Evolutionary conservation across 2,888 invertebrate genomes (phyloP), one percentile per base, ranked within the genome.

Genomic region (Nomada flava): DNA sequence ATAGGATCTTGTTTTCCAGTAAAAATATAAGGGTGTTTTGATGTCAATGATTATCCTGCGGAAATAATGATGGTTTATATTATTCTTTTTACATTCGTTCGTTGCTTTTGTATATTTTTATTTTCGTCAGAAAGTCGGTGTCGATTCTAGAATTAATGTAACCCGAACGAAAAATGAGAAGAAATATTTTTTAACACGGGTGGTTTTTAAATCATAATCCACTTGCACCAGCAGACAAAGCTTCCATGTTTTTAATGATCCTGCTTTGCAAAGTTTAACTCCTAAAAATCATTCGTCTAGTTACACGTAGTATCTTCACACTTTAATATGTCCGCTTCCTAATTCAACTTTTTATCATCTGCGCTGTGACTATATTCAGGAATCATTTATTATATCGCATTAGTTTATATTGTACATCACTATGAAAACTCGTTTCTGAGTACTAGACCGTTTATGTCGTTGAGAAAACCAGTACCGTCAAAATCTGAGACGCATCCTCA

Each of bases 211-310:
- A 62, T 36, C 1, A 47, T n/a, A 13, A 7, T 47, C 47, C 11
- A 47, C 47, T 47, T 47, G 13, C 11, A 47, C 47, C 47, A 47
- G 47, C 18, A 9, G 23, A 26, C 44, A 64, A 69, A 79, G 63
- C 63, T 68, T 42, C 50, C 64, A 13, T 11, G 23, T 63, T 55
- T 18, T 59, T 13, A 18, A 70, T n/a, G 47, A 70, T 47, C 36
- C 20, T 26, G 52, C 20, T 9, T 44, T 13, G 53, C 29, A 36
- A 60, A 50, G 7, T 62, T 73, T 15, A 62, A 62, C n/a, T 44
- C 47, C n/a, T 36, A 23, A 36, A 53, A 20, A 62, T n/a, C 64
- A 53, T 18, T n/a, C 18, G 13, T 15, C 1, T 4, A 9, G 3
- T 47, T 52, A 44, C 4, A n/a, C 10, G 44, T 18, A 10, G 18